A percentile compares a stretch with the other conserved stretches of the same genome.
Conservation (phyloP, 2,888 invertebrate genomes). For the Drosophila helvetica region DNA sequence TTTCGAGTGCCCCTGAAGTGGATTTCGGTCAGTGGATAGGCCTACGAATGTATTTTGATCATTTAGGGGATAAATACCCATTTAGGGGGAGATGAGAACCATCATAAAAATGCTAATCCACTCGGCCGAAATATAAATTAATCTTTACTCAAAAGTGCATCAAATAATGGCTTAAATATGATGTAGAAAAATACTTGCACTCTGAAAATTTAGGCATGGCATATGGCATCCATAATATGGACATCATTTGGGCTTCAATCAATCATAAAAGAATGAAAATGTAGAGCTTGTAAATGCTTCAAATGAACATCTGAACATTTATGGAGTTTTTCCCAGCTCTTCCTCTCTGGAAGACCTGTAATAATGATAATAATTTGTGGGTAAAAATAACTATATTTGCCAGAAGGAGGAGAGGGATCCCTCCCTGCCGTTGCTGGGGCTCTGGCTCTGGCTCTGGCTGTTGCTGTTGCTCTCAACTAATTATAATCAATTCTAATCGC, state of each 20-base stretch:
- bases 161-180: not conserved
- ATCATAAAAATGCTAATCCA: not conserved
- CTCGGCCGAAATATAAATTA: too few relatives aligned
- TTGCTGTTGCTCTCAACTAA: slow-evolving; percentile 61
- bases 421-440: not conserved
- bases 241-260: too few relatives aligned
- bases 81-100: not conserved
- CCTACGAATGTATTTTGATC: not conserved
- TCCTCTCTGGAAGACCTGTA: too few relatives aligned
- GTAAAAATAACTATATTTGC: slow-evolving; percentile 71
- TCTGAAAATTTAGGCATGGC: too few relatives aligned
- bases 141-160: not conserved
- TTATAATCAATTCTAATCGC: slow-evolving; percentile 82
- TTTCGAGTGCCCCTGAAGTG: slow-evolving; percentile 18
- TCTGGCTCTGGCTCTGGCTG: slow-evolving; percentile 15
- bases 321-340: too few relatives aligned
- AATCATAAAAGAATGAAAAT: too few relatives aligned
- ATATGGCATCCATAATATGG: too few relatives aligned
- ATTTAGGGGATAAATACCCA: not conserved
- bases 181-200: too few relatives aligned
- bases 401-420: not conserved
- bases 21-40: not conserved
- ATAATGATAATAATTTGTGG: slow-evolving; percentile 49
- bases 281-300: too few relatives aligned
- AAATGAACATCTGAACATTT: too few relatives aligned